These are phyloP conservation scores for Grammomys dolichurus DNA, from an alignment of 2,113 vertebrate genomes.

Conservation along the genomic window DNA sequence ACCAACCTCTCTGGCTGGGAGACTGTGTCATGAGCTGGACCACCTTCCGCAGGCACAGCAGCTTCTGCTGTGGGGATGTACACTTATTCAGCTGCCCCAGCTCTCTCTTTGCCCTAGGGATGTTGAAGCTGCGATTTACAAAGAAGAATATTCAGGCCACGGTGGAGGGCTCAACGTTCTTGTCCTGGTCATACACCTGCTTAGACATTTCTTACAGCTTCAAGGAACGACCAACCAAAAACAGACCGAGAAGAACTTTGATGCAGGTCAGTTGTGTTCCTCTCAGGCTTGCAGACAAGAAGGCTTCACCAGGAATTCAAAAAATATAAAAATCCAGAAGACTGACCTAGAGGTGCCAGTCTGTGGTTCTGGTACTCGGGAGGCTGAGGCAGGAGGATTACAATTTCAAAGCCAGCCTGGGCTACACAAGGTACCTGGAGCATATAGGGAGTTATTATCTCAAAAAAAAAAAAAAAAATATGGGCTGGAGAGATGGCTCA, in stretches of 20 bases:
- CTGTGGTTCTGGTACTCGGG: neutral
- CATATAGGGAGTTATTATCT: neutral
- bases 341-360: neutral
- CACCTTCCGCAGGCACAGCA: conserved; percentile 94
- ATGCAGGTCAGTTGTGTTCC: neutral
- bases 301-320: neutral
- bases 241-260: neutral
- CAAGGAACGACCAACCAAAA: neutral
- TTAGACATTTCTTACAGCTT: neutral
- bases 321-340: neutral
- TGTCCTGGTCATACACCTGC: neutral
- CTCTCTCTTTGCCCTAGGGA: conserved; percentile 95
- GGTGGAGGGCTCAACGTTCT: neutral
- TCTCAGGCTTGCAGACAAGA: neutral
- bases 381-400: no score
- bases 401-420: neutral
- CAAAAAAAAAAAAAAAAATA: neutral
- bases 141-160: neutral
- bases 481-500: neutral
- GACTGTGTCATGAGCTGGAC: conserved; percentile 93
- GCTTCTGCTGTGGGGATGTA: conserved; percentile 96
- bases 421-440: neutral
- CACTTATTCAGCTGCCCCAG: conserved; percentile 95
- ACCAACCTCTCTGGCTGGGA: conserved; percentile 92
- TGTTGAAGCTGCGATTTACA: conserved; percentile 91